Conservation (phyloP, 2,888 invertebrate genomes). For the Chrysopilus asiliformis region DNA sequence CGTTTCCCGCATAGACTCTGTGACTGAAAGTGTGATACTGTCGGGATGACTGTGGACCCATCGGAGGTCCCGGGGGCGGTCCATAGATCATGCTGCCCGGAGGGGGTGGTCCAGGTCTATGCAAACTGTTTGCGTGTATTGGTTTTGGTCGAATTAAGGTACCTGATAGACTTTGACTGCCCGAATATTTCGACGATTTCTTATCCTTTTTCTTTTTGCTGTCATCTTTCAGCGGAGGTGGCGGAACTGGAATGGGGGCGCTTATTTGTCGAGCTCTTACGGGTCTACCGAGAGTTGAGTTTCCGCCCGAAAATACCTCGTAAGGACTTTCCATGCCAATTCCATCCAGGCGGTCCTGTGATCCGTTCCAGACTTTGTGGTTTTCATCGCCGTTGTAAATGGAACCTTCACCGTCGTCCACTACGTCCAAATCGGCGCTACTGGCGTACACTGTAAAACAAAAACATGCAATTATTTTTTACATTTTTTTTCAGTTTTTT, state of each 20-base stretch:
- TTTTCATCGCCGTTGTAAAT: conserved; percentile 85
- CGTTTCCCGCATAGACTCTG: conserved; percentile 25
- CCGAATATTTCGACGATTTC: conserved; percentile 29
- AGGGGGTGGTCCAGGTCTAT: conserved; percentile 24
- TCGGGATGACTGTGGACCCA: conserved; percentile 22
- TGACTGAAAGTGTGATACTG: conserved; percentile 41
- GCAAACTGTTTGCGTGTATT: conserved; percentile 30
- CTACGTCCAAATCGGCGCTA: conserved; percentile 36
- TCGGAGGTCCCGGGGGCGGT: conserved; percentile 17
- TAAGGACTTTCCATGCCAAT: conserved; percentile 53
- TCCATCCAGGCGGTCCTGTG: conserved; percentile 57
- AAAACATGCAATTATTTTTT: too few relatives aligned
- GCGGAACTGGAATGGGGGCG: conserved; percentile 67
- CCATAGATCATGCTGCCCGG: conserved; percentile 38
- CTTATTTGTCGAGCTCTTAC: conserved; percentile 69
- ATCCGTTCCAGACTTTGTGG: conserved; percentile 86
- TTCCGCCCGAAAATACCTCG: conserved; percentile 44
- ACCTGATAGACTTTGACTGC: conserved; percentile 35
- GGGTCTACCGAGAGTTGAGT: conserved; percentile 47
- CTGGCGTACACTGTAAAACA: conserved; percentile 36
- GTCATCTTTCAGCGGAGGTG: conserved; percentile 62
- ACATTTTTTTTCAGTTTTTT: too few relatives aligned
- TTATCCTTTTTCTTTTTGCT: conserved; percentile 46
- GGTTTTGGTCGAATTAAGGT: conserved; percentile 36
- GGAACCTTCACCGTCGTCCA: conserved; percentile 61